phyloP scores from a whole-genome alignment of 2,797 vertebrate genomes.

The Ctenopoma kingsleyae region DNA sequence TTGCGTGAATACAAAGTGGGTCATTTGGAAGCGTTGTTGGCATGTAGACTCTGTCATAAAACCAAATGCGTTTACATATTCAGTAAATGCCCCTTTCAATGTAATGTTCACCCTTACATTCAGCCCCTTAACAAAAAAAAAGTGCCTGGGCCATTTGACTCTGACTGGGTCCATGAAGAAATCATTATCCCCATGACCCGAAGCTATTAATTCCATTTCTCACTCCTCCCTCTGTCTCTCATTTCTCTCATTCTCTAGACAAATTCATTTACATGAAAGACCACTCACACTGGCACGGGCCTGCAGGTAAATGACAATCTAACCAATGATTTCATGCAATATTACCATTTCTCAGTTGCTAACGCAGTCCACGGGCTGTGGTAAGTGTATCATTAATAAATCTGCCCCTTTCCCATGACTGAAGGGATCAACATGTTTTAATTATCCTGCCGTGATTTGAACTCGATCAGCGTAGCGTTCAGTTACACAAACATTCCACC shows the following conservation, averaged over 20 bases:
- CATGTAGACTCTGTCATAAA: constrained; percentile 71
- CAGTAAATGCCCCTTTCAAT: constrained; percentile 75
- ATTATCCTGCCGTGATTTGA: constrained; percentile 78
- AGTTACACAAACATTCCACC: constrained; percentile 77
- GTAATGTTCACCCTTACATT: constrained; percentile 77
- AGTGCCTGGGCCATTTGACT: constrained; percentile 79
- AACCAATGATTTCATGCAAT: constrained; percentile 79
- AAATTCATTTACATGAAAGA: constrained; percentile 85
- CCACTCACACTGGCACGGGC: constrained; percentile 75
- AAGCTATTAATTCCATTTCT: constrained; percentile 84
- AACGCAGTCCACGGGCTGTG: constrained; percentile 55
- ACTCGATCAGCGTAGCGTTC: constrained; percentile 75
- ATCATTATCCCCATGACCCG: constrained; percentile 84
- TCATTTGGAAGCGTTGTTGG: constrained; percentile 81
- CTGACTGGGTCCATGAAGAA: constrained; percentile 82
- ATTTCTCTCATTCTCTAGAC: constrained; percentile 76
- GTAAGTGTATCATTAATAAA: constrained; percentile 83
- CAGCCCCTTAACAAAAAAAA: constrained; percentile 57
- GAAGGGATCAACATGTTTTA: constrained; percentile 83
- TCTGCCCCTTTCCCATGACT: constrained; percentile 76
- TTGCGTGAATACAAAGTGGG: constrained; percentile 84
- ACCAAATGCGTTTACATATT: constrained; percentile 81
- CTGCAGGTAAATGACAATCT: constrained; percentile 81
- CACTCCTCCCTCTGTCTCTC: constrained; percentile 78
- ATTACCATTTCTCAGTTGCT: constrained; percentile 70